Evolutionary conservation across 2,113 vertebrate species (phyloP).

Genomic region (Eudorcas thomsonii): DNA sequence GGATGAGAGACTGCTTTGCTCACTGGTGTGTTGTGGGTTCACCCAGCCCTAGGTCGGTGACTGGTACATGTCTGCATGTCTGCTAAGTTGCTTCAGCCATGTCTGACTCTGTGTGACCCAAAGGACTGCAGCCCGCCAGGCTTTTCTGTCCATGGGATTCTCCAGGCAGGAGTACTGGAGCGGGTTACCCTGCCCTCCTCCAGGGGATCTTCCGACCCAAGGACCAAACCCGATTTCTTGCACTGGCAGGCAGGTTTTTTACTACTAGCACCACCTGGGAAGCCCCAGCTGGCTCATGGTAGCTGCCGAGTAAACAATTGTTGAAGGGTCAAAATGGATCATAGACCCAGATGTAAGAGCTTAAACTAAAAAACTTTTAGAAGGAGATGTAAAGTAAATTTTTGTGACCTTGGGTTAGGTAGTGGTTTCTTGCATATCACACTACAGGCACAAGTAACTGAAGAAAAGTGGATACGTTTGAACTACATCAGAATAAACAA

Average conservation of each 20-base stretch:
- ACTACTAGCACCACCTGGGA: neutral
- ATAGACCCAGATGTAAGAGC: neutral
- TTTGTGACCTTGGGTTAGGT: neutral
- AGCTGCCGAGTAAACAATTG: neutral
- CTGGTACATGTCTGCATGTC: accelerated
- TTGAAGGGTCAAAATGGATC: neutral
- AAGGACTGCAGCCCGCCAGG: neutral
- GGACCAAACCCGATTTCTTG: neutral
- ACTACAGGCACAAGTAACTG: neutral
- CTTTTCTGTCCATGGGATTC: neutral
- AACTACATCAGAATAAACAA: neutral
- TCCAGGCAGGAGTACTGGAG: neutral
- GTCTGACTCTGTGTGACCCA: neutral
- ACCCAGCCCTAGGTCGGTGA: neutral
- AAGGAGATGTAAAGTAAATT: neutral
- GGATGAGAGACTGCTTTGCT: neutral
- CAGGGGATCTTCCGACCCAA: neutral
- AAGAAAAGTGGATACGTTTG: neutral
- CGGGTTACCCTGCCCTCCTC: neutral
- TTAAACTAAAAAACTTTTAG: neutral
- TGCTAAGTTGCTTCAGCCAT: neutral
- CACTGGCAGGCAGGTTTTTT: neutral
- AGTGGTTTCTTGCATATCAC: neutral
- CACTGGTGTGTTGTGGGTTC: neutral
- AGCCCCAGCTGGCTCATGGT: neutral